These are phyloP conservation scores for Drosophila kanapiae DNA, from an alignment of 1,140 invertebrate species.

Conservation along the genomic window DNA sequence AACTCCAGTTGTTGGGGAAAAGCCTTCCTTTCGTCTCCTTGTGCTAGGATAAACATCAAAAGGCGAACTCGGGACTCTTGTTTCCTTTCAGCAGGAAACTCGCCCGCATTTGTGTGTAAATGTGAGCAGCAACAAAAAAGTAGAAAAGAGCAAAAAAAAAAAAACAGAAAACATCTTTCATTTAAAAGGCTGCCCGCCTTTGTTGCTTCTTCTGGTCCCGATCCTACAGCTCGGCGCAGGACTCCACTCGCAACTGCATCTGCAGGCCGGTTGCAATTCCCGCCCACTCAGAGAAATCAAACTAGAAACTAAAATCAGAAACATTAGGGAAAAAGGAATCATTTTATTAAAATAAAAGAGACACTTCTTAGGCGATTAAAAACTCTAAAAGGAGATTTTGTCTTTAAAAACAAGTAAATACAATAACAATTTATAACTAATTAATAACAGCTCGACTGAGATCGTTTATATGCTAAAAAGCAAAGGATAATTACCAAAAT, in stretches of 20 bases:
- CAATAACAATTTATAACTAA: no score
- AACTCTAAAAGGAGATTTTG: no score
- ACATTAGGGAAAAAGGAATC: neutral
- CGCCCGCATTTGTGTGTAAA: slow-evolving; percentile 56
- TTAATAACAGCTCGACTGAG: no score
- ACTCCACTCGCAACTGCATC: slow-evolving; percentile 27
- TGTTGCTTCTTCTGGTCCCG: slow-evolving; percentile 56
- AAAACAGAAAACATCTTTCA: slow-evolving; percentile 67
- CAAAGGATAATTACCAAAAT: neutral
- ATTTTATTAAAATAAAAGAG: neutral
- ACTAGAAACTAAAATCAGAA: neutral
- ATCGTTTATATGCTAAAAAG: neutral
- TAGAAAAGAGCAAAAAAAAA: slow-evolving; percentile 15
- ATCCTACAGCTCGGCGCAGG: slow-evolving; percentile 29
- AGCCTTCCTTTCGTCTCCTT: slow-evolving; percentile 37
- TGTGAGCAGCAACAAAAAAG: slow-evolving; percentile 41
- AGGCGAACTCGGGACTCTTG: slow-evolving; percentile 45
- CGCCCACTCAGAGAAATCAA: slow-evolving; percentile 5
- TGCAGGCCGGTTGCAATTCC: slow-evolving; percentile 27
- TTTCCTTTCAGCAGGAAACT: slow-evolving; percentile 70
- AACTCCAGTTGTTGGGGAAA: slow-evolving; percentile 36
- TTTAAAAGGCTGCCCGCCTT: slow-evolving; percentile 58
- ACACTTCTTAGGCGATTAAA: no score
- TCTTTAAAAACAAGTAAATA: no score
- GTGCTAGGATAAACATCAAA: slow-evolving; percentile 68